These are phyloP conservation scores for Lacanobia oleracea DNA, from an alignment of 2,888 invertebrate genomes.

Conservation along the genomic window DNA sequence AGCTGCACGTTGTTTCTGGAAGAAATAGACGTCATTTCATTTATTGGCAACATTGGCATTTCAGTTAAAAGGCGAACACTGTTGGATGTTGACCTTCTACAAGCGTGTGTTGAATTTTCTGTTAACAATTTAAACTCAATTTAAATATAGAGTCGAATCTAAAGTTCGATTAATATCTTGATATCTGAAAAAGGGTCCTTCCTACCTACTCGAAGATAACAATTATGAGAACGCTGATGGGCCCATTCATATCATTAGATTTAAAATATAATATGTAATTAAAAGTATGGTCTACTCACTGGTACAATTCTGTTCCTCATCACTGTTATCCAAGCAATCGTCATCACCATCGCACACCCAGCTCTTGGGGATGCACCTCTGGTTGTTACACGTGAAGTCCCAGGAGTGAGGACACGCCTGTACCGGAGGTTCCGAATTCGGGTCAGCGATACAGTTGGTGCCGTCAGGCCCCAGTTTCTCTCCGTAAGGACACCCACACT, in stretches of 20 bases:
- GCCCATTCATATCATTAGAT: background rate
- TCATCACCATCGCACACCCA: slow-evolving; percentile 99
- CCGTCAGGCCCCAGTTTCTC: slow-evolving; percentile 94
- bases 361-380: slow-evolving; percentile 97
- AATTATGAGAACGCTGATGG: background rate
- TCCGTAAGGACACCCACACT: slow-evolving; percentile 98
- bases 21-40: background rate
- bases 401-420: slow-evolving; percentile 97
- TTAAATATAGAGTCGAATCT: background rate
- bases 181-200: too few species aligned
- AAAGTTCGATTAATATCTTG: background rate
- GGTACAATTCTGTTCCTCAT: slow-evolving; percentile 98
- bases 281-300: slow-evolving; percentile 89
- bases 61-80: background rate
- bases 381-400: slow-evolving; percentile 98
- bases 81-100: too few species aligned
- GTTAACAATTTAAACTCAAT: too few species aligned
- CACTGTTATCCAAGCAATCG: slow-evolving; percentile 98
- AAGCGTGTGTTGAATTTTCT: too few species aligned
- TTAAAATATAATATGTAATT: background rate
- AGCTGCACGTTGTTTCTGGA: slow-evolving; percentile 96
- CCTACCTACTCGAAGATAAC: background rate
- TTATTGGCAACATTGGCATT: background rate
- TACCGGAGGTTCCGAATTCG: slow-evolving; percentile 96
- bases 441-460: slow-evolving; percentile 94